Conservation (phyloP, 2,797 vertebrate genomes). For the Microctenopoma stevenorrisi region DNA sequence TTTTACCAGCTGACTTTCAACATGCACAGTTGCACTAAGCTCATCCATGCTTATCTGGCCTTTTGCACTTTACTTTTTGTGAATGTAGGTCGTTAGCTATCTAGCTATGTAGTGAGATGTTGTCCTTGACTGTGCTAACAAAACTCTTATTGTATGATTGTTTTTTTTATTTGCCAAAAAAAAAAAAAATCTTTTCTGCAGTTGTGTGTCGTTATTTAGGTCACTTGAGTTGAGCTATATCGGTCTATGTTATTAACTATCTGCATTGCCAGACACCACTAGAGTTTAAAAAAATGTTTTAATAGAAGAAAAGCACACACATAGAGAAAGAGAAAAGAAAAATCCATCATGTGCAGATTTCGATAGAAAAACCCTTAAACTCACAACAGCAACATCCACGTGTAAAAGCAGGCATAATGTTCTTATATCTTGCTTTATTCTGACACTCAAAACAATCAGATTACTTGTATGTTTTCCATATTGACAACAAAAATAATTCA, state of each 20-base stretch:
- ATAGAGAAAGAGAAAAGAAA: background rate
- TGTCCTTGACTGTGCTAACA: too few relatives aligned
- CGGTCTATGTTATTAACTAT: background rate
- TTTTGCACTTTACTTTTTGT: background rate
- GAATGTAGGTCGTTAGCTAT: background rate
- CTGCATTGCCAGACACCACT: background rate
- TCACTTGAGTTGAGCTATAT: background rate
- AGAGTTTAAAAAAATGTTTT: background rate
- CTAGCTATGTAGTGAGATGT: background rate
- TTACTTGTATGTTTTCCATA: slow-evolving; percentile 78
- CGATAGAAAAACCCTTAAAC: slow-evolving; percentile 2
- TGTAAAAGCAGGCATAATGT: slow-evolving; percentile 61
- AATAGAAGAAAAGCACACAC: background rate
- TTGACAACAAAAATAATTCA: slow-evolving; percentile 75
- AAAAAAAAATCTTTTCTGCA: background rate
- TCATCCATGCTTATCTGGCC: background rate
- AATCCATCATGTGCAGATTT: background rate
- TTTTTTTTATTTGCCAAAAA: too few relatives aligned
- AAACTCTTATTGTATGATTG: background rate
- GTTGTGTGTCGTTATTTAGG: background rate
- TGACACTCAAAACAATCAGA: slow-evolving; percentile 82
- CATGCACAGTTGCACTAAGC: background rate
- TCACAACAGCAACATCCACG: slow-evolving; percentile 53
- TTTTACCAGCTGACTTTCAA: background rate
- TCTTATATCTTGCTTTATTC: slow-evolving; percentile 80